These are phyloP conservation scores for Halcyon smyrnensis DNA, from an alignment of 2,797 vertebrate genomes.

Conservation along the genomic window DNA sequence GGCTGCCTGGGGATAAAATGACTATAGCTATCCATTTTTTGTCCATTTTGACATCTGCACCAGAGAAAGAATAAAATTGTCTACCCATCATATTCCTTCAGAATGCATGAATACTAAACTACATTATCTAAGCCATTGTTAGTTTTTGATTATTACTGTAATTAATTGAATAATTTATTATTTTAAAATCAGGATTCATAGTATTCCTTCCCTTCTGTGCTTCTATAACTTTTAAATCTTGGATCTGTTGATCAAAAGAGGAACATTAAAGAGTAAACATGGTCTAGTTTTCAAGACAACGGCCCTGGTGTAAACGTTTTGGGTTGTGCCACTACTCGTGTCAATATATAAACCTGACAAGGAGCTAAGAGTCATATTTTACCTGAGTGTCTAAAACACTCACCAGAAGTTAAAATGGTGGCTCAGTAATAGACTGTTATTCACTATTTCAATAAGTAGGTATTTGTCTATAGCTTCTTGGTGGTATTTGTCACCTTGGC, in stretches of 20 bases:
- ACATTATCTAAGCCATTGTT: not conserved
- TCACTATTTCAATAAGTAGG: not conserved
- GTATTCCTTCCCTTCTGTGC: not conserved
- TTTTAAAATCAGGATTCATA: not conserved
- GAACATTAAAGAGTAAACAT: not conserved
- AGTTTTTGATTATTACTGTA: not conserved
- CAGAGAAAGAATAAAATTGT: conserved; percentile 13
- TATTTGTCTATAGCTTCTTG: not conserved
- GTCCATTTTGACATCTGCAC: not conserved
- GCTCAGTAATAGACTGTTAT: not conserved
- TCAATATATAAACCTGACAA: not conserved
- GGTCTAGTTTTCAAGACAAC: not conserved
- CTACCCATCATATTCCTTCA: not conserved
- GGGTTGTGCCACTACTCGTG: not conserved
- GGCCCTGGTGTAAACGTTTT: not conserved
- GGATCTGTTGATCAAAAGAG: not conserved
- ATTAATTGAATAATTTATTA: not conserved
- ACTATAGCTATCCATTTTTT: conserved; percentile 10
- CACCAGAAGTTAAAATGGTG: not conserved
- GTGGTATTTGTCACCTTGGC: not conserved
- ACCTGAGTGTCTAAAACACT: not conserved
- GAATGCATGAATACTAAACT: not conserved
- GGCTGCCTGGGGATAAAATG: not conserved
- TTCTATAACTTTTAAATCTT: not conserved
- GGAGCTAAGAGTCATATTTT: not conserved